A percentile compares a stretch with the other conserved stretches of the same genome.
Evolutionary conservation across 1,140 invertebrate genomes (phyloP).

Genomic region (Notospermus geniculatus): DNA sequence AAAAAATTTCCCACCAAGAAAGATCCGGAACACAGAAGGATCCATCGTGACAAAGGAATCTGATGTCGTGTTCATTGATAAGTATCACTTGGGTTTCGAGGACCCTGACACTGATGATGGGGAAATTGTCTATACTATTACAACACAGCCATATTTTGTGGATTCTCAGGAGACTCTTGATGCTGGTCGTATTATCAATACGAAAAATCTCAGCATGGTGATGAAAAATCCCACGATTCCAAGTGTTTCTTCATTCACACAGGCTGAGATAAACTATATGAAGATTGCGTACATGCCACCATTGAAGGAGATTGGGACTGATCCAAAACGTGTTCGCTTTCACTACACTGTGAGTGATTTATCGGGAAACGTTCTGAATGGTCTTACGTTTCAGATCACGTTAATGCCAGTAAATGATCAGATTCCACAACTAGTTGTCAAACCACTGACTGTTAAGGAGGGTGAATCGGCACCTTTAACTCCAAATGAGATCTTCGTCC

Average conservation of each 20-base stretch:
- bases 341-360: slow-evolving; percentile 53
- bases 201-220: slow-evolving; percentile 44
- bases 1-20: slow-evolving; percentile 53
- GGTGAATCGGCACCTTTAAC: slow-evolving; percentile 48
- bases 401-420: slow-evolving; percentile 52
- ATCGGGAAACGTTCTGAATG: slow-evolving; percentile 49
- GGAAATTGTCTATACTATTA: slow-evolving; percentile 48
- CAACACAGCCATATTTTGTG: slow-evolving; percentile 51
- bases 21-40: slow-evolving; percentile 40
- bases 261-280: slow-evolving; percentile 54
- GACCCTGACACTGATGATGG: slow-evolving; percentile 50
- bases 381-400: slow-evolving; percentile 56
- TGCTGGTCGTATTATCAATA: slow-evolving; percentile 51
- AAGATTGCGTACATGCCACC: slow-evolving; percentile 57
- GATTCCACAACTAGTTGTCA: slow-evolving; percentile 48
- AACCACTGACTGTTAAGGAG: slow-evolving; percentile 51
- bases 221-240: slow-evolving; percentile 37
- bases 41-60: slow-evolving; percentile 53
- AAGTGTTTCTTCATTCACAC: slow-evolving; percentile 45
- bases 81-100: slow-evolving; percentile 48
- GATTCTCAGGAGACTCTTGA: slow-evolving; percentile 41
- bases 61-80: slow-evolving; percentile 50
- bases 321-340: slow-evolving; percentile 50
- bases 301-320: slow-evolving; percentile 51
- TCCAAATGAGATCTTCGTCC: slow-evolving; percentile 46